Evolutionary conservation across 2,888 invertebrate species (phyloP), one percentile per base, ranked within the genome.

Genomic region (Parochlus steinenii): DNA sequence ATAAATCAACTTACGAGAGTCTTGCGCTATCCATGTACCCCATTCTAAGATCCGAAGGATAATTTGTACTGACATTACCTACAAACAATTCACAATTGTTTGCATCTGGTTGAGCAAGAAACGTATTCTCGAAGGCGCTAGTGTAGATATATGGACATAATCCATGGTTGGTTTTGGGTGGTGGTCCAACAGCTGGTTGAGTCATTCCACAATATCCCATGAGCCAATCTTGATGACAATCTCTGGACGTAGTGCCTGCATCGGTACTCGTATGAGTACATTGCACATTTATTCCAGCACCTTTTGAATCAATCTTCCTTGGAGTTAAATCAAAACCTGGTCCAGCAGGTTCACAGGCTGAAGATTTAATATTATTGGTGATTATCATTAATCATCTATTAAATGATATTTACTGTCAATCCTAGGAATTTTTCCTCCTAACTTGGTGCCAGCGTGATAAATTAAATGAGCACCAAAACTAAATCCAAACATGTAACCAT

Each of bases 381-480:
- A n/a, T n/a, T n/a, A n/a, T n/a, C n/a, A n/a, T n/a, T n/a, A 23
- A 15, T 22, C 22, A 32, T 15, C 10, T 23, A 18, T 11, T n/a
- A 12, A 10, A 19, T 14, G n/a, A 31, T 11, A 10, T 11, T 20
- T 10, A 20, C 6, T 31, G 4, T 31, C 17, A 15, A 15, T 10
- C 14, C 12, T 22, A 23, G 10, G 23, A 23, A 43, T 40, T 3
- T 38, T 34, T 2, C 47, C 44, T 5, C 47, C 47, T 18, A 56
- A 39, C 1, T 41, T 39, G 4, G 47, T 46, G 1, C 56, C 57
- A 3, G 56, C 48, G 12, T 50, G 47, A 1, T 51, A 49, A 1
- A 53, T 56, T 17, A 57, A 30, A 41, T 54, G 55, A 1, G 55
- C 58, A 10, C 57, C 57, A 39, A 51, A 53, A 36, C 56, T 56